Base-by-base conservation (phyloP, 2,797 vertebrate species). In the Eospalax fontanierii region DNA sequence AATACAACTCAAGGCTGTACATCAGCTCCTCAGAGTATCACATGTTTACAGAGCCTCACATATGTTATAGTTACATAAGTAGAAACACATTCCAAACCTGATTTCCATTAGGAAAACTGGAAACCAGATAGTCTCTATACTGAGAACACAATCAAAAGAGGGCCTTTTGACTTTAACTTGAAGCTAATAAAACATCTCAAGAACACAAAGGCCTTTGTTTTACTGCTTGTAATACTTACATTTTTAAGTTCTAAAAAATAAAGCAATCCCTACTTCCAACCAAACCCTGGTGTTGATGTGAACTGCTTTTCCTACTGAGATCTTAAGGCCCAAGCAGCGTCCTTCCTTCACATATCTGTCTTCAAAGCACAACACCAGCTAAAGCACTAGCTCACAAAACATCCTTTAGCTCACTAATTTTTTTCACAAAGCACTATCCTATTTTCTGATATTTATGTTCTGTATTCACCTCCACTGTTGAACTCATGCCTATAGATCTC, bases 221-320 rank as follows among this genome's bases (percentile, higher is more conserved):
- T 54, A 63, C 9, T 76, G 61, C 63, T 46, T 80, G 43, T 26
- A 76, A 10, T 40, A 76, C 46, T 71, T 81, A 24, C 3, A 79
- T 54, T 84, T 95, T 30, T 91, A 83, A 92, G 71, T 33, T 84
- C 84, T 90, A 95, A 92, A 90, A 85, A 19, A 40, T 61, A 90
- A 85, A 73, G 16, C 86, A 71, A 61, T 6, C 50, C 30, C 86
- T 73, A 50, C n/a, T 46, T 75, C 50, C 43, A 30, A n/a, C 40
- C 76, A 86, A 93, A 54, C 12, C 57, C 14, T 43, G 35, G n/a
- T 74, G 63, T 50, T 35, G 0, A 18, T 0, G 21, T 59, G 46
- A 80, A 79, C 0, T 19, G 57, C 68, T 61, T 65, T 35, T 19
- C 22, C 54, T 22, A 1, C 1, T n/a, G 80, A 75, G 43, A 9